Percentiles rank a stretch among this genome's conserved stretches.
phyloP scores from a whole-genome alignment of 2,797 vertebrate species.

The Peromyscus eremicus region DNA sequence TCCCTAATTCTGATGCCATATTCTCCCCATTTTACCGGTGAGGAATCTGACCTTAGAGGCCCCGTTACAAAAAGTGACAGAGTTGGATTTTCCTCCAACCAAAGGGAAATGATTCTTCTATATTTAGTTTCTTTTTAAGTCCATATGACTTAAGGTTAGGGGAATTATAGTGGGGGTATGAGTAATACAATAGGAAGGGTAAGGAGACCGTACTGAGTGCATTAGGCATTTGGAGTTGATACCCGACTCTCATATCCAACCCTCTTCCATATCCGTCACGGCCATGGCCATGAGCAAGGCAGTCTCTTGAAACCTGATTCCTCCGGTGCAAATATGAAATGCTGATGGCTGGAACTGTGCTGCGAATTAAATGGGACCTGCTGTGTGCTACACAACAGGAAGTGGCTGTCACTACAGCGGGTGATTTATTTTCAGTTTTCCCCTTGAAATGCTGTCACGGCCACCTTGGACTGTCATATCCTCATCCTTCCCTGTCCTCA shows the following conservation, averaged over 20 bases:
- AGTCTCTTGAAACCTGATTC: background rate
- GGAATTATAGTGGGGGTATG: background rate
- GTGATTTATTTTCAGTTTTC: conserved; percentile 27
- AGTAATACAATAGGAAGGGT: background rate
- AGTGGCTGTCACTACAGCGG: background rate
- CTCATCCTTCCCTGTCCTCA: background rate
- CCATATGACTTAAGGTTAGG: conserved; percentile 24
- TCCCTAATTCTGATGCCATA: background rate
- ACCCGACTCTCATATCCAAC: background rate
- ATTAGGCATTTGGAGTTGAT: background rate
- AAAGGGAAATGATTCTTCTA: background rate
- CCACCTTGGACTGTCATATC: background rate
- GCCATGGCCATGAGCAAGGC: background rate
- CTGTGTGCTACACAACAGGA: background rate
- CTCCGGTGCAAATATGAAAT: background rate
- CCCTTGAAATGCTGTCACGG: background rate
- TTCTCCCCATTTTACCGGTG: background rate
- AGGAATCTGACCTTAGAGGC: background rate
- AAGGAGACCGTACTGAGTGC: background rate
- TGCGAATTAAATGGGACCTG: background rate
- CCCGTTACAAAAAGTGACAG: conserved; percentile 11
- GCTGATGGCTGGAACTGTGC: background rate
- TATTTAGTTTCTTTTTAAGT: conserved; percentile 28
- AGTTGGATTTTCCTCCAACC: background rate
- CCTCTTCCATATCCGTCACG: background rate